phyloP scores from a whole-genome alignment of 2,113 vertebrate genomes.

The Penelope pileata region DNA sequence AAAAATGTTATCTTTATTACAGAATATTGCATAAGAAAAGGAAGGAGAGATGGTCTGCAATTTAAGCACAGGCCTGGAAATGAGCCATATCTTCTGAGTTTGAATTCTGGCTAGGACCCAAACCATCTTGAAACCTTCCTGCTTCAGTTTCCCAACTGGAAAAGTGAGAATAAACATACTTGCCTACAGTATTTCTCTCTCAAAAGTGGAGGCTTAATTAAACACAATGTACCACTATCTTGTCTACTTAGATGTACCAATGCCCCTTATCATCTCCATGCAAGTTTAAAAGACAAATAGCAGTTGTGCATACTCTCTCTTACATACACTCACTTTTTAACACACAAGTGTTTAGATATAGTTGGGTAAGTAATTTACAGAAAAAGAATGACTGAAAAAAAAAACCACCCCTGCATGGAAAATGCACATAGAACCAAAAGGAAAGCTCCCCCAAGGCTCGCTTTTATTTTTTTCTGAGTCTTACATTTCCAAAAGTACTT shows the following conservation, averaged over 20 bases:
- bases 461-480: neutral
- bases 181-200: conserved; percentile 52
- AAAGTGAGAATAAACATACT: conserved; percentile 71
- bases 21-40: conserved; percentile 23
- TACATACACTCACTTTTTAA: neutral
- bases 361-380: neutral
- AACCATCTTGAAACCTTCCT: conserved; percentile 61
- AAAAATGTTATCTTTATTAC: conserved; percentile 31
- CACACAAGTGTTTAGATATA: neutral
- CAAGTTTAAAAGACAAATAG: neutral
- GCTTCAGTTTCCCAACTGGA: conserved; percentile 66
- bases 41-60: conserved; percentile 39
- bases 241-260: neutral
- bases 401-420: neutral
- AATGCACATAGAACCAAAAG: neutral
- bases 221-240: neutral
- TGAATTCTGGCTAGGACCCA: conserved; percentile 29
- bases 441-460: neutral
- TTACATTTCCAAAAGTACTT: neutral
- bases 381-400: neutral
- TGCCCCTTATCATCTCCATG: neutral
- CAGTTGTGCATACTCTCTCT: neutral
- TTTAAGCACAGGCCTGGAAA: conserved; percentile 51
- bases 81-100: conserved; percentile 54
- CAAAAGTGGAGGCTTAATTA: conserved; percentile 28